Evolutionary conservation across 2,797 vertebrate species (phyloP).

Genomic region (Momotus momota): DNA sequence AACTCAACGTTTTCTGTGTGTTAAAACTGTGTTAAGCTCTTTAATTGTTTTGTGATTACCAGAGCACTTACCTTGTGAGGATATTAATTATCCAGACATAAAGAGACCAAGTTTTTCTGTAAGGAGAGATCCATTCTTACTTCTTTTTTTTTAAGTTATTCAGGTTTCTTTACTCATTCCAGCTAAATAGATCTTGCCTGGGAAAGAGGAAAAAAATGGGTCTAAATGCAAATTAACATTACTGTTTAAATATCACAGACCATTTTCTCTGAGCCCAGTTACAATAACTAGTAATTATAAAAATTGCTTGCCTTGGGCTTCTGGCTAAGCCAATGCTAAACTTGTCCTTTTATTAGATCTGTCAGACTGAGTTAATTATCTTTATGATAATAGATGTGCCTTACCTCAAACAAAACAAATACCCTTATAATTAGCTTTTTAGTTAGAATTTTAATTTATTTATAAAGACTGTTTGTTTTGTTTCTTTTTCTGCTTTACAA

Average conservation of each 20-base stretch:
- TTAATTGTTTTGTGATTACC: constrained; percentile 69
- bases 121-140: constrained; percentile 14
- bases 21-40: constrained; percentile 43
- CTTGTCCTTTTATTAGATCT: constrained; percentile 88
- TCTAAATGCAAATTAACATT: constrained; percentile 86
- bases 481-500: constrained; percentile 67
- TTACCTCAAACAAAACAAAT: constrained; percentile 90
- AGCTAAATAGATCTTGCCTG: constrained; percentile 76
- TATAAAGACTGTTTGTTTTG: constrained; percentile 84
- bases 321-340: constrained; percentile 85
- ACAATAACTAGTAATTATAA: constrained; percentile 90
- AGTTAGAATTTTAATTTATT: constrained; percentile 87
- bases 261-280: constrained; percentile 86
- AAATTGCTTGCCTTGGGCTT: constrained; percentile 88
- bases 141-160: constrained; percentile 61
- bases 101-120: constrained; percentile 51
- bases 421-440: constrained; percentile 87
- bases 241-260: constrained; percentile 87
- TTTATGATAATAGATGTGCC: constrained; percentile 89
- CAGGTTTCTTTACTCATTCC: constrained; percentile 74
- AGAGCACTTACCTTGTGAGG: constrained; percentile 57
- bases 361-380: constrained; percentile 89
- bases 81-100: constrained; percentile 64
- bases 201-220: constrained; percentile 65
- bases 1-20: neutral